Conservation (phyloP, 2,797 vertebrate genomes). For the Catharus ustulatus region DNA sequence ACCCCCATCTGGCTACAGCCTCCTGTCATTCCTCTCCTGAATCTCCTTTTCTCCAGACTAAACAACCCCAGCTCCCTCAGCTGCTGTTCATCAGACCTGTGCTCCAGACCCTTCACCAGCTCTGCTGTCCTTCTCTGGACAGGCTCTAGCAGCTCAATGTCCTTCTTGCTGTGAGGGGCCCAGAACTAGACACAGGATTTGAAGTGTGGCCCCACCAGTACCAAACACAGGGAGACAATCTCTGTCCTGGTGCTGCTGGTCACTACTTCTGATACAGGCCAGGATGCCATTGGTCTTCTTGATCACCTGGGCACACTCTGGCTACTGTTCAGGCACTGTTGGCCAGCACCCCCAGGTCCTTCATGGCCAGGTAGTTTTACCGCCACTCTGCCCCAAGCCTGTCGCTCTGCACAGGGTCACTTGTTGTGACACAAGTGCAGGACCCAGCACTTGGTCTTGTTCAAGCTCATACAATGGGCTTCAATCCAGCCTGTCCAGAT, state of each 20-base stretch:
- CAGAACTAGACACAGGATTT: background rate
- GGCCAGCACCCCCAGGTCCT: no score
- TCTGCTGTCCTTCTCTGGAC: accelerated
- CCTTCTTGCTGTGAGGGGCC: background rate
- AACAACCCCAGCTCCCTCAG: background rate
- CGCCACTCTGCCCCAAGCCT: background rate
- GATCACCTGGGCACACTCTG: accelerated
- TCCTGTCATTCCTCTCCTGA: background rate
- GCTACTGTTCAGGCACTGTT: background rate
- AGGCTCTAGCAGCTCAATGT: accelerated
- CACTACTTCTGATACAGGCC: background rate
- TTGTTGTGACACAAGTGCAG: background rate
- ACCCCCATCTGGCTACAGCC: no score
- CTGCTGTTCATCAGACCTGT: background rate
- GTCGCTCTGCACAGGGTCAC: background rate
- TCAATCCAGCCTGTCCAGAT: background rate
- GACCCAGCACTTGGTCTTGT: accelerated
- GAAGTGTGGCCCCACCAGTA: background rate
- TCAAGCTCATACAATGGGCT: background rate
- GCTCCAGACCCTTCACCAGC: background rate
- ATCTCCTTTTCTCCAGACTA: background rate
- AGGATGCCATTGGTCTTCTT: background rate
- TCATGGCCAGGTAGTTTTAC: background rate
- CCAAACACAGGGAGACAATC: accelerated
- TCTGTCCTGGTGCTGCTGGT: background rate